Conservation (phyloP, 2,888 invertebrate genomes). For the Agrochola circellaris region DNA sequence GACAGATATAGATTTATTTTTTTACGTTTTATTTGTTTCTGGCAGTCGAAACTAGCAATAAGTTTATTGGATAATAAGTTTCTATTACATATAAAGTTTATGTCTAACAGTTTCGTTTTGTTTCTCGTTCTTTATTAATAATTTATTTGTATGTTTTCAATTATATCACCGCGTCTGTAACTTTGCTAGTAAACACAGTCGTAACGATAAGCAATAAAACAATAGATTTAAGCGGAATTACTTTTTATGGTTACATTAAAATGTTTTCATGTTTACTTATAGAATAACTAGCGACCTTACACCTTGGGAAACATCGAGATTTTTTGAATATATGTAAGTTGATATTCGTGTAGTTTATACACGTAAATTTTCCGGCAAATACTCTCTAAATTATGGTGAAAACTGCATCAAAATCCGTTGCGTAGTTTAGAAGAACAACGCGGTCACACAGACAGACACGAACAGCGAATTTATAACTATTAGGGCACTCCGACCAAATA, state of each 20-base stretch:
- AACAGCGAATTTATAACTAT: too few species aligned
- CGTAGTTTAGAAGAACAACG: too few species aligned
- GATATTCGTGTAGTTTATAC: too few species aligned
- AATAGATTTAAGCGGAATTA: constrained; percentile 7
- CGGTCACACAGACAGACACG: too few species aligned
- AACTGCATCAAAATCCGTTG: too few species aligned
- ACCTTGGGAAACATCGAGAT: too few species aligned
- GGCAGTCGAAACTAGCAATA: constrained; percentile 49
- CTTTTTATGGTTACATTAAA: constrained; percentile 23
- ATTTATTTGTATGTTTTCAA: constrained; percentile 21
- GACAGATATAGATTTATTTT: constrained; percentile 66
- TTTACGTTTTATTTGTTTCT: constrained; percentile 56
- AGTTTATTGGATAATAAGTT: constrained; percentile 53
- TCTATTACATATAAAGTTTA: constrained; percentile 40
- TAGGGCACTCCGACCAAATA: too few species aligned
- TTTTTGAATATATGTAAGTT: too few species aligned
- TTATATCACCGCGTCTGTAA: constrained; percentile 27
- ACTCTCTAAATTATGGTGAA: too few species aligned
- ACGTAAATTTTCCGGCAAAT: too few species aligned
- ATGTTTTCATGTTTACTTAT: constrained; percentile 12
- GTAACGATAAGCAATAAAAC: constrained; percentile 33
- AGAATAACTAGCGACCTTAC: not conserved
- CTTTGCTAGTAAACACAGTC: constrained; percentile 39
- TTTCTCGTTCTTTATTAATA: not conserved
- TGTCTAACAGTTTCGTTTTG: constrained; percentile 6